These are phyloP conservation scores for Buphagus erythrorhynchus DNA, from an alignment of 2,797 vertebrate genomes.

Conservation along the genomic window DNA sequence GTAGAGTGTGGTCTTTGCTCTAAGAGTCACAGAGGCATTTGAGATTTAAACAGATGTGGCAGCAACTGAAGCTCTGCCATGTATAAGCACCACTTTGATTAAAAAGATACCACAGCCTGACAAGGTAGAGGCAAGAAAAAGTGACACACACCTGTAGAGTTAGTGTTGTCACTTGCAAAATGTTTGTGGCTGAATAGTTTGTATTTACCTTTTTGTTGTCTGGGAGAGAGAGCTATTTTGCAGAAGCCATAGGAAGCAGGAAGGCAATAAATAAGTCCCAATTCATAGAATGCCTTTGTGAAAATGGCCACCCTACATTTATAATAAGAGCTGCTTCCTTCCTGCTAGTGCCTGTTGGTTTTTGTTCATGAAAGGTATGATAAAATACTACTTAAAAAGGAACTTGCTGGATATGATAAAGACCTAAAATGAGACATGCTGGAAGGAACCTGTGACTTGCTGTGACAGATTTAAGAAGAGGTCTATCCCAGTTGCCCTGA, in stretches of 20 bases:
- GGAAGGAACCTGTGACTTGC: background rate
- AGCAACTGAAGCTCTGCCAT: background rate
- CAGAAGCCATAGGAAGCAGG: background rate
- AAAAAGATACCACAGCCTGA: background rate
- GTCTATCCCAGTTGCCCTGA: background rate
- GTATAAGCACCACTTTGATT: background rate
- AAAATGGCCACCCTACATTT: background rate
- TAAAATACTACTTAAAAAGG: background rate
- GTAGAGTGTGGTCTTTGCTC: background rate
- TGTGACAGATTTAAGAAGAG: background rate
- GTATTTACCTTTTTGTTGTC: background rate
- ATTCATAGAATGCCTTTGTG: background rate
- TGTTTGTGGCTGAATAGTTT: background rate
- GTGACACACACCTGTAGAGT: background rate
- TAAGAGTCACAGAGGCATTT: background rate
- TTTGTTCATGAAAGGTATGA: background rate
- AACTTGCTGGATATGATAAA: background rate
- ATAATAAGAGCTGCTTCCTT: background rate
- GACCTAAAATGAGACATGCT: background rate
- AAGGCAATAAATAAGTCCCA: background rate
- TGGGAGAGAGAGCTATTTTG: background rate
- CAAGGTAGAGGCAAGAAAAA: background rate
- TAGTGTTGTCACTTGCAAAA: background rate
- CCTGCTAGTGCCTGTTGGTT: background rate
- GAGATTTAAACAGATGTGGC: background rate